Percentiles rank a stretch among this genome's conserved stretches.
Conservation (phyloP, 2,797 vertebrate species). For the Diplodus sargus region DNA sequence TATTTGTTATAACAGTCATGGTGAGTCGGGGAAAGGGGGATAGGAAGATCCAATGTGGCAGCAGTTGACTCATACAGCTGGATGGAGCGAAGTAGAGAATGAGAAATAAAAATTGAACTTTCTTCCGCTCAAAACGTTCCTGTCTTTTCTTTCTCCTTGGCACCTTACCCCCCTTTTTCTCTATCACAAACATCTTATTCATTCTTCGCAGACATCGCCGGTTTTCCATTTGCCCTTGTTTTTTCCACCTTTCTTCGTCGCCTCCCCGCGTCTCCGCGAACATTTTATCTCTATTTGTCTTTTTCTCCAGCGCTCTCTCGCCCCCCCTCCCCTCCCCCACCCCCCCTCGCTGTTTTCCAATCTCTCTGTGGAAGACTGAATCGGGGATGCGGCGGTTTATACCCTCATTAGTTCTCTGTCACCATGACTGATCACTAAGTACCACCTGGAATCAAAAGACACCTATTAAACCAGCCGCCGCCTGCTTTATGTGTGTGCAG, state of each 20-base stretch:
- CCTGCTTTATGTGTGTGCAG: conserved; percentile 47
- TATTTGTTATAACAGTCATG: conserved; percentile 49
- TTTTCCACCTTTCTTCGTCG: conserved; percentile 21
- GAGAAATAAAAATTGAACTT: not conserved
- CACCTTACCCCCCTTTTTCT: not conserved
- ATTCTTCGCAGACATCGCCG: conserved; percentile 7
- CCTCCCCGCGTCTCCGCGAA: conserved; percentile 1
- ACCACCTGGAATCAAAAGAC: conserved; percentile 87
- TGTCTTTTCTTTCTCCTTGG: conserved; percentile 5
- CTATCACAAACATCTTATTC: conserved; percentile 14
- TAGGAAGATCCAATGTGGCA: conserved; percentile 19
- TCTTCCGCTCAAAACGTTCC: conserved; percentile 4
- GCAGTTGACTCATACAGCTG: conserved; percentile 31
- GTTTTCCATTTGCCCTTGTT: conserved; percentile 36
- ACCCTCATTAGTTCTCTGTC: conserved; percentile 91
- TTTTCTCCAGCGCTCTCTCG: conserved; percentile 14
- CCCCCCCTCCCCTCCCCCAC: not conserved
- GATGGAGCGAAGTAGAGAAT: conserved; percentile 24
- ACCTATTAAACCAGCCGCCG: conserved; percentile 79
- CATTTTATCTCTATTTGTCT: conserved; percentile 54
- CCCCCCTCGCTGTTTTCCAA: conserved; percentile 46
- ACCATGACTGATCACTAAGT: conserved; percentile 89
- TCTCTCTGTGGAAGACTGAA: conserved; percentile 78
- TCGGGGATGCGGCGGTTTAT: conserved; percentile 87
- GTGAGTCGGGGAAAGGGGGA: conserved; percentile 28